Percentiles rank a stretch among this genome's conserved stretches.
Evolutionary conservation across 2,113 vertebrate genomes (phyloP).

Genomic region (Telmatochromis sp.): DNA sequence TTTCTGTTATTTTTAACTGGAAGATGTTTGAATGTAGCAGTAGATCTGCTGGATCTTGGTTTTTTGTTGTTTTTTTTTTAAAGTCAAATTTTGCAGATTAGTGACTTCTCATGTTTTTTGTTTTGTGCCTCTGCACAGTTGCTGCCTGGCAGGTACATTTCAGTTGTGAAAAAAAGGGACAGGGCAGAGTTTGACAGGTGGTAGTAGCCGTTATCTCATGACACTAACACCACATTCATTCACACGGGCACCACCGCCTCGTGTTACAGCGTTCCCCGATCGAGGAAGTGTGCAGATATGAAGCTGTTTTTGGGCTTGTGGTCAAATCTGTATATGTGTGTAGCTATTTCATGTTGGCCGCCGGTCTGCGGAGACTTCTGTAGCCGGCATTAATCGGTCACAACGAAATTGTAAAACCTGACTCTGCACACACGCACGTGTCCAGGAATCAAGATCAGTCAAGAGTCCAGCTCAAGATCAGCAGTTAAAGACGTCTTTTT

Average conservation of each 20-base stretch:
- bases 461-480: background rate
- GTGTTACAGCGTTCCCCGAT: rapidly evolving
- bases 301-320: background rate
- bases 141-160: background rate
- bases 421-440: background rate
- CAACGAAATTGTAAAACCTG: background rate
- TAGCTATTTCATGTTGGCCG: background rate
- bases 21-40: background rate
- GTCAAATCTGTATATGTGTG: background rate
- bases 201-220: background rate
- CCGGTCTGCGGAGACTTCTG: background rate
- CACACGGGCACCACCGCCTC: background rate
- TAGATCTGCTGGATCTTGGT: background rate
- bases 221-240: background rate
- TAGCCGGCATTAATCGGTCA: background rate
- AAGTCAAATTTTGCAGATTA: background rate
- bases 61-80: background rate
- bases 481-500: background rate
- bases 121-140: background rate
- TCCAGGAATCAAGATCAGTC: background rate
- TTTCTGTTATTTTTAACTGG: background rate
- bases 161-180: background rate
- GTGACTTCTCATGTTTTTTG: background rate
- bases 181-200: background rate
- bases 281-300: background rate